A percentile compares a stretch with the other conserved stretches of the same genome.
Evolutionary conservation across 2,888 invertebrate species (phyloP).

Genomic region (Enchytraeus crypticus): DNA sequence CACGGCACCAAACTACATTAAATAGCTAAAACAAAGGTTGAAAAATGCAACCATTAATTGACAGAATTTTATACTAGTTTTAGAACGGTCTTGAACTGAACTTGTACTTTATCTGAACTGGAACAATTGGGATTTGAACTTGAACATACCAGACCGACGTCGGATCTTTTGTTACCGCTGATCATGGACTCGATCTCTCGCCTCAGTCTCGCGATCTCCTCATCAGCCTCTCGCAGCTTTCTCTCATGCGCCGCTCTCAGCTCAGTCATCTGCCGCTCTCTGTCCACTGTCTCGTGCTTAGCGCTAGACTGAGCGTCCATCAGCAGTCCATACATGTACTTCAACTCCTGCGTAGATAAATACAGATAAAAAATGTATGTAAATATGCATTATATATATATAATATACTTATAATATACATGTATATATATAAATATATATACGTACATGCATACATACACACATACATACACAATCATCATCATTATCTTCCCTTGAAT

Average conservation of each 20-base stretch:
- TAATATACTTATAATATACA: neutral
- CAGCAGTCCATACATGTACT: neutral
- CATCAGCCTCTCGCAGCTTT: neutral
- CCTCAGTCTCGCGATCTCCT: neutral
- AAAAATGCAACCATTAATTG: no score
- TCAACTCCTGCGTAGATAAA: neutral
- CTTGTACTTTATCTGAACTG: no score
- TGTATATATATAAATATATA: no score
- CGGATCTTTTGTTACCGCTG: conserved; percentile 2
- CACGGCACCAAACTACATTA: no score
- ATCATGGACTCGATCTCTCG: neutral
- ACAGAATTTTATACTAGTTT: no score
- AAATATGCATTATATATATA: neutral
- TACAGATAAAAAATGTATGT: neutral
- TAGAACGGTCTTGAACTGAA: no score
- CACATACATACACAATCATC: no score
- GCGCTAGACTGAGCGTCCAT: neutral
- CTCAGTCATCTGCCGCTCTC: neutral
- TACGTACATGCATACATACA: no score
- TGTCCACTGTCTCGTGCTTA: neutral
- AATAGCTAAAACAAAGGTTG: no score
- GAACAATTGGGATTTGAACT: no score
- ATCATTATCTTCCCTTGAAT: no score
- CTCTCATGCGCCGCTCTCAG: neutral
- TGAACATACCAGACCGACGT: conserved; percentile 2